These are phyloP conservation scores for Tympanoctomys barrerae DNA, from an alignment of 2,797 vertebrate species.

Conservation along the genomic window DNA sequence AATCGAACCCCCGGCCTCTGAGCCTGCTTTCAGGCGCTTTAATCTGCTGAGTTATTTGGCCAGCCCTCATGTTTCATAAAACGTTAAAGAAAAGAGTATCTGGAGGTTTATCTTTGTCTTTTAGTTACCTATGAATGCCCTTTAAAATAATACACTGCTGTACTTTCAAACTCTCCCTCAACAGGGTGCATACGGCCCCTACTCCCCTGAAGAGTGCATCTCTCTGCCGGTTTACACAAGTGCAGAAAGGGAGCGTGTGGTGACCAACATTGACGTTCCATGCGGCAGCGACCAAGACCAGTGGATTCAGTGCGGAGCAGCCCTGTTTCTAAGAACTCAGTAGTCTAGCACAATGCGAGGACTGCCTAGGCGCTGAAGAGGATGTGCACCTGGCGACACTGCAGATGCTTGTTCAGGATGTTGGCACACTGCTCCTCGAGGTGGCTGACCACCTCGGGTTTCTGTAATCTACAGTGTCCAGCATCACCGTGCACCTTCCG, in stretches of 20 bases:
- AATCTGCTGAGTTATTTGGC: no score
- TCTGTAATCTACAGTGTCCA: background rate
- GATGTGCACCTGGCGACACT: background rate
- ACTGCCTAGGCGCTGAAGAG: constrained; percentile 53
- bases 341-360: constrained; percentile 78
- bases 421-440: background rate
- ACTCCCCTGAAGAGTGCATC: constrained; percentile 93
- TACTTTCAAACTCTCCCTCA: constrained; percentile 67
- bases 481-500: background rate
- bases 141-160: background rate
- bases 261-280: constrained; percentile 94
- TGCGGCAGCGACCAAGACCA: constrained; percentile 92
- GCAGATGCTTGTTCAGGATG: constrained; percentile 63
- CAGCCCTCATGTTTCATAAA: background rate
- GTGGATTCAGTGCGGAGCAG: constrained; percentile 97
- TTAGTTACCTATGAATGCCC: constrained; percentile 7
- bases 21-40: no score
- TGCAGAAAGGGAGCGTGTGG: constrained; percentile 93
- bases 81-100: background rate
- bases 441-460: background rate
- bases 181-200: constrained; percentile 88
- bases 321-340: constrained; percentile 96
- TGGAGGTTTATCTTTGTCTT: background rate
- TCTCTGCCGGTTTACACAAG: constrained; percentile 95
- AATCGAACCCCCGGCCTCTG: no score